These are phyloP conservation scores for Odontamblyopus lacepedii DNA, from an alignment of 2,797 vertebrate species.

Conservation along the genomic window DNA sequence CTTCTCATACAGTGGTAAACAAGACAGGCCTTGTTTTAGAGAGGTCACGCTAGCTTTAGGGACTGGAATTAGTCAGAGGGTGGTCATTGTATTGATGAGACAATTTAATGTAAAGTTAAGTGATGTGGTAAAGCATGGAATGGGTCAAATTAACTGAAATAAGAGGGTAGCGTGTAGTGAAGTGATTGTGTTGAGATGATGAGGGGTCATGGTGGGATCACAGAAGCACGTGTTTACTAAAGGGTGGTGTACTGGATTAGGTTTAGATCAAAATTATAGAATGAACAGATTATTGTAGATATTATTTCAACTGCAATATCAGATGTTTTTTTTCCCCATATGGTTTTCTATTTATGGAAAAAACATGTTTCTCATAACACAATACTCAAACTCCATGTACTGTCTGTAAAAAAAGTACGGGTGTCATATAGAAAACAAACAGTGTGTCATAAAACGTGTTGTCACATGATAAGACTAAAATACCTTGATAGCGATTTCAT, in stretches of 20 bases:
- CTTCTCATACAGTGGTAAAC: conserved; percentile 66
- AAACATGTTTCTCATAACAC: too few relatives aligned
- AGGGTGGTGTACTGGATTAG: neutral
- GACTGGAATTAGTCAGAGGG: conserved; percentile 61
- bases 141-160: conserved; percentile 61
- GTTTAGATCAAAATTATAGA: neutral
- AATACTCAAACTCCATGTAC: too few relatives aligned
- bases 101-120: conserved; percentile 66
- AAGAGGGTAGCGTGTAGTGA: conserved; percentile 32
- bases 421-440: too few relatives aligned
- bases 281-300: too few relatives aligned
- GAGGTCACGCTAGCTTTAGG: conserved; percentile 37
- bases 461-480: too few relatives aligned
- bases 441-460: too few relatives aligned
- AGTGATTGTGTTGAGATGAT: conserved; percentile 1
- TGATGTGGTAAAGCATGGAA: conserved; percentile 69
- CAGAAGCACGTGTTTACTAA: neutral
- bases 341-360: too few relatives aligned
- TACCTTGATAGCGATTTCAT: too few relatives aligned
- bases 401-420: too few relatives aligned
- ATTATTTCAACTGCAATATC: too few relatives aligned
- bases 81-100: conserved; percentile 67
- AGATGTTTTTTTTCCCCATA: too few relatives aligned
- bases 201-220: neutral
- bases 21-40: conserved; percentile 56